Conservation (phyloP, 1,140 invertebrate genomes). For the Amphibalanus amphitrite region DNA sequence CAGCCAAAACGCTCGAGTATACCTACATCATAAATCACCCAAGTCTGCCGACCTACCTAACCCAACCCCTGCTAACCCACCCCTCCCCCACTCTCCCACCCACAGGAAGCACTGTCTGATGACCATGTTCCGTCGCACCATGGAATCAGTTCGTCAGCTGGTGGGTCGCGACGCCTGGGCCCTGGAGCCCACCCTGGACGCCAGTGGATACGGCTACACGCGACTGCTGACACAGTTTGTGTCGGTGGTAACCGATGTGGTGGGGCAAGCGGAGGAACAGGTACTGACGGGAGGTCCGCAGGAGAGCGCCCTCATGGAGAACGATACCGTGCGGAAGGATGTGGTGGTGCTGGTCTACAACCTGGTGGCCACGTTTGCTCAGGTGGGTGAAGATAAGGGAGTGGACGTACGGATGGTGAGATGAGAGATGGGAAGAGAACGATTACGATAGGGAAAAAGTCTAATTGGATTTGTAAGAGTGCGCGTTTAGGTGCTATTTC, state of each 20-base stretch:
- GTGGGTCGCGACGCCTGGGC: conserved; percentile 70
- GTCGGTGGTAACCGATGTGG: conserved; percentile 10
- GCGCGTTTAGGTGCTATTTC: too few relatives aligned
- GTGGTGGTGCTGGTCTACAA: conserved; percentile 49
- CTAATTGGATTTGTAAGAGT: too few relatives aligned
- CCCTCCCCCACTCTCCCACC: background rate
- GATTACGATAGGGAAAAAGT: too few relatives aligned
- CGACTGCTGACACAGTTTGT: background rate
- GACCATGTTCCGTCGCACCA: conserved; percentile 64
- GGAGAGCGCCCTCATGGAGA: conserved; percentile 50
- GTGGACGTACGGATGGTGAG: background rate
- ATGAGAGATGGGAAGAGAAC: too few relatives aligned
- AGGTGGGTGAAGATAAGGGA: too few relatives aligned
- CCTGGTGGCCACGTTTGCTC: conserved; percentile 36
- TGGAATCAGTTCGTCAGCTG: conserved; percentile 56
- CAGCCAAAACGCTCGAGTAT: too few relatives aligned
- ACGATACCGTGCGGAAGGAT: conserved; percentile 40
- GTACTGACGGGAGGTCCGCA: conserved; percentile 48
- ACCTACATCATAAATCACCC: too few relatives aligned
- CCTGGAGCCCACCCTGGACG: conserved; percentile 38
- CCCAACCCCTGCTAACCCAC: too few relatives aligned
- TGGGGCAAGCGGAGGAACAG: conserved; percentile 68
- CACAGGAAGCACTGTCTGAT: conserved; percentile 61
- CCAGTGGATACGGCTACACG: background rate
- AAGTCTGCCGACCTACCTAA: too few relatives aligned